A percentile compares a stretch with the other conserved stretches of the same genome.
These are phyloP conservation scores for Lamprologus sp. DNA, from an alignment of 2,113 vertebrate genomes.

Conservation along the genomic window DNA sequence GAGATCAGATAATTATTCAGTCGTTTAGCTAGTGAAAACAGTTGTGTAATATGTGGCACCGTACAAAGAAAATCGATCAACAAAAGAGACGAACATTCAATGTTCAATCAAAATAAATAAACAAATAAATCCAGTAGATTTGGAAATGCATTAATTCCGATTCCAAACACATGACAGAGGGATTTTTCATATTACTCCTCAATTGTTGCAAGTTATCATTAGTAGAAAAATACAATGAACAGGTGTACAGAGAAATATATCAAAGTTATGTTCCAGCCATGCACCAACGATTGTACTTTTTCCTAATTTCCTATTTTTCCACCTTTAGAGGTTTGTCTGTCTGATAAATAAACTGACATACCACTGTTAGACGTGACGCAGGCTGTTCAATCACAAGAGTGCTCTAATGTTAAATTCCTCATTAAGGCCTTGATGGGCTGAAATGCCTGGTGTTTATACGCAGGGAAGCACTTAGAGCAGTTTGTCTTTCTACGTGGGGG, in stretches of 20 bases:
- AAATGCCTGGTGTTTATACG: not conserved
- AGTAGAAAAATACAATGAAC: not conserved
- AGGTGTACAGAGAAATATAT: rapidly evolving
- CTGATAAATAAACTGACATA: not conserved
- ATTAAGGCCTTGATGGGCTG: not conserved
- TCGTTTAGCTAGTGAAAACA: not conserved
- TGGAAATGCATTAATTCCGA: rapidly evolving
- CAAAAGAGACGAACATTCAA: not conserved
- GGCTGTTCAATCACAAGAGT: not conserved
- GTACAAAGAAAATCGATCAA: not conserved
- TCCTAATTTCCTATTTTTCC: not conserved
- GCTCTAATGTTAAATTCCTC: not conserved
- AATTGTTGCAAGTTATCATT: not conserved
- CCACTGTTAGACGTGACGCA: not conserved
- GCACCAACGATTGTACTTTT: not conserved
- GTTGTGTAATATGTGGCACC: not conserved
- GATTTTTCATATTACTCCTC: not conserved
- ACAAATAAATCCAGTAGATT: rapidly evolving
- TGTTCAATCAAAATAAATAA: not conserved
- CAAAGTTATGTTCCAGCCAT: not conserved
- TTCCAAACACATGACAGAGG: not conserved
- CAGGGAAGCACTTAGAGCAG: not conserved
- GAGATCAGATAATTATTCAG: not conserved
- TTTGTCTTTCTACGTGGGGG: not conserved
- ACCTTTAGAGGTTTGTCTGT: not conserved